Evolutionary conservation across 64 coral and sea anemone species (phyloP), one percentile per base, ranked within the genome.

Genomic region (Orbicella faveolata): DNA sequence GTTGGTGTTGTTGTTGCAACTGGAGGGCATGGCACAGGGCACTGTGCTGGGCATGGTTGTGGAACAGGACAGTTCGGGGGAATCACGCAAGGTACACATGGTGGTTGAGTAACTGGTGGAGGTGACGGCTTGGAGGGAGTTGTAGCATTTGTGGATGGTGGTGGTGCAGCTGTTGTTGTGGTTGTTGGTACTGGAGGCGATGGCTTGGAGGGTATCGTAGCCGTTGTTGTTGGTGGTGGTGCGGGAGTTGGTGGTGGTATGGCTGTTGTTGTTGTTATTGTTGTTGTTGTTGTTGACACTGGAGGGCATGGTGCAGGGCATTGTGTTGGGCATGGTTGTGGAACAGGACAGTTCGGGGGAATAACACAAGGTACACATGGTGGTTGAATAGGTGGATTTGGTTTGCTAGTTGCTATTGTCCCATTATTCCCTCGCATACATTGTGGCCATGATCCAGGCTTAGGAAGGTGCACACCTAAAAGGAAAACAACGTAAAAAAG

Each of bases 321-420:
- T 68, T 85, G 77, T 76, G 92, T 86, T 86, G 92, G 87, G 15
- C 79, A 88, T 21, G 89, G 78, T 17, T 89, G 83, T 19, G 90
- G 87, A 20, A 89, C 52, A 12, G 88, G 90, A 52, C 94, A 96
- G 33, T 84, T 86, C 9, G 90, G 87, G 1, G 89, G 89, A 26
- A 83, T 84, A 44, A 84, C 41, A 77, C 89, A 91, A 63, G 89
- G 80, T 66, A 88, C 75, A 88, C 91, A 93, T 26, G 88, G 95
- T 70, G 33, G 59, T 30, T 72, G 87, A 14, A 86, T n/a, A 69
- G 80, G 37, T 75, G 76, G 83, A 34, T 72, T 72, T 93, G 89
- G 95, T 91, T 96, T 96, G 95, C 95, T 96, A 96, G 95, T 96
- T 96, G 95, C 92, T 96, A 80, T 96, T 94, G 95, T 96, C 95